Evolutionary conservation across 2,888 invertebrate species (phyloP).

Genomic region (Cryptus armator): DNA sequence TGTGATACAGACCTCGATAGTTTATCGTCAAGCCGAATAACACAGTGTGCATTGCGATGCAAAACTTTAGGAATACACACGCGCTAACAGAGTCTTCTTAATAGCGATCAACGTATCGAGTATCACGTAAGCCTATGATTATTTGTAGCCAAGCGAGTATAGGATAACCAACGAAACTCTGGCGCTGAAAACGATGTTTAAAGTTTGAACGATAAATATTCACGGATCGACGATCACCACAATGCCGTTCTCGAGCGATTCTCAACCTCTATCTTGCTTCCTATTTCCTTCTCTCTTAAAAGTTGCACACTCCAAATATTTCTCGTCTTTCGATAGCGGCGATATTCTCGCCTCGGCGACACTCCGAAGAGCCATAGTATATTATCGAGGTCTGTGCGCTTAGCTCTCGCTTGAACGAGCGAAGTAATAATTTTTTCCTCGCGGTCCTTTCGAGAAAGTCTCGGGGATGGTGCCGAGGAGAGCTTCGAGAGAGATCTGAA

Average conservation of each 20-base stretch:
- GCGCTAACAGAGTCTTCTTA: conserved; percentile 17
- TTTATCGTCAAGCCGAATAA: neutral
- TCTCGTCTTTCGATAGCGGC: conserved; percentile 61
- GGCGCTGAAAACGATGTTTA: conserved; percentile 66
- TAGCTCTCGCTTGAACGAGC: conserved; percentile 58
- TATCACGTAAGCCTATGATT: conserved; percentile 29
- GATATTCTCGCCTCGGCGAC: conserved; percentile 58
- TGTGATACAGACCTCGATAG: neutral
- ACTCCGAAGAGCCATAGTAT: conserved; percentile 37
- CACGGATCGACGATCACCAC: conserved; percentile 57
- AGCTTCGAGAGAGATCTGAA: conserved; percentile 44
- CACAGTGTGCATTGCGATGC: neutral
- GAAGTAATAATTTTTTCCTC: conserved; percentile 66
- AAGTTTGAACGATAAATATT: conserved; percentile 68
- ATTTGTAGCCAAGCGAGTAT: conserved; percentile 31
- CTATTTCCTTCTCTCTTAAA: conserved; percentile 46
- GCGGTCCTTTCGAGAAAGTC: conserved; percentile 31
- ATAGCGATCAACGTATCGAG: conserved; percentile 31
- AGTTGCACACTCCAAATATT: conserved; percentile 73
- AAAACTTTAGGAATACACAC: neutral
- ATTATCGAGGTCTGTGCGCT: conserved; percentile 61
- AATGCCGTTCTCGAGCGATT: conserved; percentile 47
- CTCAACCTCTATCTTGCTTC: conserved; percentile 35
- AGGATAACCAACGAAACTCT: conserved; percentile 42
- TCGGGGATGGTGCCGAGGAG: neutral